Percentiles rank a stretch among this genome's conserved stretches.
Conservation (phyloP, 1,140 invertebrate genomes). For the Leptinotarsa undecemlineata region DNA sequence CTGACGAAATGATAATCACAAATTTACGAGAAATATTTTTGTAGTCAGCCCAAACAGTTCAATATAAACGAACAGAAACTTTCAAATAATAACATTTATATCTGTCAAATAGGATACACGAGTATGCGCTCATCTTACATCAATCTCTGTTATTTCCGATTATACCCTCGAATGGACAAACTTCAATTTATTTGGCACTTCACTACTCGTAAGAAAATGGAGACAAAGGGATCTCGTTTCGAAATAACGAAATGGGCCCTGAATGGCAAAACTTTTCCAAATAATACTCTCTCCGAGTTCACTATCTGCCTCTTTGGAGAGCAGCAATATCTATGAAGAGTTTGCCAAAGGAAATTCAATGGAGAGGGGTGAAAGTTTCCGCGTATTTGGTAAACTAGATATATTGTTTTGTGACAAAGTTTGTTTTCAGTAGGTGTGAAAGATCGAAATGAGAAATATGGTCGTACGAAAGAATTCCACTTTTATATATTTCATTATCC, state of each 20-base stretch:
- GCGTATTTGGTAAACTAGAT: background rate
- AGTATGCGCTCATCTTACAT: background rate
- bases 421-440: too few relatives aligned
- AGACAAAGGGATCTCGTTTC: constrained; percentile 9
- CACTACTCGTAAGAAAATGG: constrained; percentile 4
- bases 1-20: too few relatives aligned
- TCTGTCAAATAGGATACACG: too few relatives aligned
- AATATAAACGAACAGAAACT: too few relatives aligned
- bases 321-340: background rate
- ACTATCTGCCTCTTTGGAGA: constrained; percentile 11
- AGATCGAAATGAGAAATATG: too few relatives aligned
- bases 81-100: too few relatives aligned
- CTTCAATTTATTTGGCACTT: constrained; percentile 11
- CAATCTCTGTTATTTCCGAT: background rate
- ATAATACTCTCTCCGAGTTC: background rate
- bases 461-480: too few relatives aligned
- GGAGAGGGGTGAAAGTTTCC: background rate
- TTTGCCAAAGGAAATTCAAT: background rate
- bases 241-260: constrained; percentile 4
- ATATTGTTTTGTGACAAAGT: too few relatives aligned
- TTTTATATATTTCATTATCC: too few relatives aligned
- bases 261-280: constrained; percentile 17
- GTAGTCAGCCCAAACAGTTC: too few relatives aligned
- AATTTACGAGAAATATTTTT: too few relatives aligned
- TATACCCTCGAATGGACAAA: constrained; percentile 7